These are phyloP conservation scores for Barnardius zonarius DNA, from an alignment of 2,113 vertebrate genomes.

Conservation along the genomic window DNA sequence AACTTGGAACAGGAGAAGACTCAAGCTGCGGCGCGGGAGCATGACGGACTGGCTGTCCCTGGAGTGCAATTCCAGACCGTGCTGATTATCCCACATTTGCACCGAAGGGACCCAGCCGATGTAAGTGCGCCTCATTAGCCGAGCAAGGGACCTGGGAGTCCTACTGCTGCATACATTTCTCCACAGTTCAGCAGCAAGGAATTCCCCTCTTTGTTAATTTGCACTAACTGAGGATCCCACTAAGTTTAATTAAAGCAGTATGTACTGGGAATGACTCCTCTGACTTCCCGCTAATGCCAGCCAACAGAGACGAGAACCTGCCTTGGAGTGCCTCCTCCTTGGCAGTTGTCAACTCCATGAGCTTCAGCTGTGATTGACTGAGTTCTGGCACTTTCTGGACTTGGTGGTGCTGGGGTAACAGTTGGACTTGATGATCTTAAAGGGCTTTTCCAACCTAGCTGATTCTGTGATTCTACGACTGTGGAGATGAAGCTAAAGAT, in stretches of 20 bases:
- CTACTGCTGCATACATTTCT: neutral
- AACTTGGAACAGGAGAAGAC: slow-evolving; percentile 7
- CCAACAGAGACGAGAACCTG: neutral
- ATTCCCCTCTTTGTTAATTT: slow-evolving; percentile 21
- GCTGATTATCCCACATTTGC: neutral
- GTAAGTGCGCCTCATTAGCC: neutral
- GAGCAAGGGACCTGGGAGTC: neutral
- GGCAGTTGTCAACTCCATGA: neutral
- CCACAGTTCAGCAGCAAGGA: slow-evolving; percentile 15
- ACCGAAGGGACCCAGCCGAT: neutral
- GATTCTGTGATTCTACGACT: neutral
- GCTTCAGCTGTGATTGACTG: neutral
- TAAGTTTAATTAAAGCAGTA: slow-evolving; percentile 32
- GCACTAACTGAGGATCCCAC: neutral
- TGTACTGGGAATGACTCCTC: neutral
- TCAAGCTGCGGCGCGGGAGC: rapidly evolving
- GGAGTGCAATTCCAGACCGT: neutral
- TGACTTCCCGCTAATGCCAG: neutral
- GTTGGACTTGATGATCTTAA: neutral
- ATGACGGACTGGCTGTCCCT: neutral
- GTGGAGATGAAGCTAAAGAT: neutral
- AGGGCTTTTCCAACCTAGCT: neutral
- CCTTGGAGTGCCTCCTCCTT: neutral
- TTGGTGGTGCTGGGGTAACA: neutral
- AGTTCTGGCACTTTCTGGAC: neutral